Evolutionary conservation across 2,113 vertebrate genomes (phyloP), one percentile per base, ranked within the genome.

Genomic region (Erpornis zantholeuca): DNA sequence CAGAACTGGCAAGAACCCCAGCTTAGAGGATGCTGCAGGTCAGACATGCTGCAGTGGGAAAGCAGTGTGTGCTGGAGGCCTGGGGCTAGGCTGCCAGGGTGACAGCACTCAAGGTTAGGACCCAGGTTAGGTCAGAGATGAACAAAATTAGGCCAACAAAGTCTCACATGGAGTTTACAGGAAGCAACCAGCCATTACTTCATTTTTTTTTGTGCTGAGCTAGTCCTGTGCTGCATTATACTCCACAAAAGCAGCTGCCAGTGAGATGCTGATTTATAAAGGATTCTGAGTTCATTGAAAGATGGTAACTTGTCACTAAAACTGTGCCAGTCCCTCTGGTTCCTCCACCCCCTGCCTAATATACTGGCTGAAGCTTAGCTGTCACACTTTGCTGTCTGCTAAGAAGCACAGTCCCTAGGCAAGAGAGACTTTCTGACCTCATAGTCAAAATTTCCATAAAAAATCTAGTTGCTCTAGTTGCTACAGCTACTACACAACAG

Each of bases 211-310:
- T 71, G 47, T 91, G 83, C 72, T 84, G 66, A 92, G 70, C 56
- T 69, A 84, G 78, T 54, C 29, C 44, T 61, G 82, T 8, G 17
- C 42, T 96, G 68, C 29, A 33, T 75, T 81, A 78, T 57, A 90
- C 15, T 45, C 64, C 53, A 45, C 16, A 19, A 96, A 84, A 84
- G 72, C 90, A 96, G 86, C 89, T 96, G 86, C 70, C 66, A 82
- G 70, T 14, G 76, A 96, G 79, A 79, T 31, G 87, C 31, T 5
- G 5, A 93, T 95, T 97, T 96, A 91, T 83, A 96, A 89, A 96
- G 85, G 87, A 83, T 93, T 95, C 82, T 69, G 64, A 72, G 90
- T 97, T 93, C 94, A 96, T 14, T 94, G 95, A 92, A 91, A 97
- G 88, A 86, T 79, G 75, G 90, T 45, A 94, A 91, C 90, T 76